Evolutionary conservation across 2,797 vertebrate genomes (phyloP), one percentile per base, ranked within the genome.

Genomic region (Myiotriccus ornatus): DNA sequence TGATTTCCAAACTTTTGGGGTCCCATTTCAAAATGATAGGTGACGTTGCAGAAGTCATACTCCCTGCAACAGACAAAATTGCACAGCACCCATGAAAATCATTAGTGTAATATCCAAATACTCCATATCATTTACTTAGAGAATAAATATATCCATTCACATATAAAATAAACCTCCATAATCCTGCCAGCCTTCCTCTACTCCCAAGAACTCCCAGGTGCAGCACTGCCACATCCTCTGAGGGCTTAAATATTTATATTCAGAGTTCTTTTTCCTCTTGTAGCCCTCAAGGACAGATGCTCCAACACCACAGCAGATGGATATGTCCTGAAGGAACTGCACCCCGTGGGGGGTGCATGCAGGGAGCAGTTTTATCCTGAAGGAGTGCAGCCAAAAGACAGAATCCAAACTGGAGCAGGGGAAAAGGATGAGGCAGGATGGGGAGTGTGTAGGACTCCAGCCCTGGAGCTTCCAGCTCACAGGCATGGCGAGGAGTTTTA

Each of bases 21-120:
- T 99, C 99, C 99, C 99, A 99, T 99, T 99, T 99, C 95, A 99
- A 98, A 98, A 99, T 99, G 97, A 99, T 99, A 93, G 99, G 99
- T 87, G 99, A 98, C 0, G 99, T 99, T 96, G 99, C 99, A 93
- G 93, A 99, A 83, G 99, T 99, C 99, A 99, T 99, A 95, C 91
- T 98, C 97, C 95, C 98, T 98, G 41, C 5, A 95, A 90, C 11
- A 90, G 73, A 97, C 3, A 97, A 47, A 94, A 81, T 32, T 0
- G 70, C 69, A 90, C 30, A 75, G 18, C 9, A 39, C 4, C 5
- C 7, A 10, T n/a, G 4, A 52, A 55, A 32, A 63, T 56, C 24
- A n/a, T 19, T 64, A 47, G 0, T 16, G 4, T 6, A 47, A 57
- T 5, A 44, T 3, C 17, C 60, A 87, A 62, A n/a, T 2, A 28